Evolutionary conservation across 2,113 vertebrate genomes (phyloP).

Genomic region (Siniperca chuatsi): DNA sequence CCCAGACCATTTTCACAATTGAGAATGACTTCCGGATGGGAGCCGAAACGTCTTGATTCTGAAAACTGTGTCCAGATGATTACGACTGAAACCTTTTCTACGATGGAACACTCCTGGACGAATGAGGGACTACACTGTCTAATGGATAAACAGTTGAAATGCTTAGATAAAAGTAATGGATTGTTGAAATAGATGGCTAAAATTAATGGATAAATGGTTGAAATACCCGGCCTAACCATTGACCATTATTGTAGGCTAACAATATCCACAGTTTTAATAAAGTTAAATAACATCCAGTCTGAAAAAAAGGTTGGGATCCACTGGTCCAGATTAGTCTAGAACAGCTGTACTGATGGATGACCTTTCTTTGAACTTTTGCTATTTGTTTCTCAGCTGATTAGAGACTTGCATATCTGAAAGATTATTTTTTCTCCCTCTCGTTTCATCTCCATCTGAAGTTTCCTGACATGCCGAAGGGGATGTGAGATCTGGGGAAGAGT

Average conservation of each 20-base stretch:
- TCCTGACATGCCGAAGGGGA: conserved; percentile 79
- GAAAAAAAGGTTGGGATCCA: background rate
- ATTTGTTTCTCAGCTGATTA: conserved; percentile 79
- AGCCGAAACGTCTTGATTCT: no score
- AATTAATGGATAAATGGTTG: no score
- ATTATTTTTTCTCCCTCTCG: conserved; percentile 73
- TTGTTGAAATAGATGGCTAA: background rate
- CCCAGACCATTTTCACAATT: background rate
- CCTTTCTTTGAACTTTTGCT: conserved; percentile 77
- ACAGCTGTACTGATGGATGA: conserved; percentile 59
- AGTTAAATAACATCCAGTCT: background rate
- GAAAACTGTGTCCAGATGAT: no score
- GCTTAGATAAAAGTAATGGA: no score
- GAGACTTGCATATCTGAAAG: conserved; percentile 76
- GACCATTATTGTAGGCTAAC: background rate
- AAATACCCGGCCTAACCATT: no score
- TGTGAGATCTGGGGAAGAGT: conserved; percentile 79
- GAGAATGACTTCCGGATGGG: no score
- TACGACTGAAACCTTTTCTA: no score
- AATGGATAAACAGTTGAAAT: no score
- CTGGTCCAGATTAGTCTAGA: conserved; percentile 17
- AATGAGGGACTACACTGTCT: no score
- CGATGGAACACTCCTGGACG: no score
- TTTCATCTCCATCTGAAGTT: conserved; percentile 84
- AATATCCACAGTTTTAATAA: background rate